These are phyloP conservation scores for Rhagonycha lutea DNA, from an alignment of 2,888 invertebrate species.

Conservation along the genomic window DNA sequence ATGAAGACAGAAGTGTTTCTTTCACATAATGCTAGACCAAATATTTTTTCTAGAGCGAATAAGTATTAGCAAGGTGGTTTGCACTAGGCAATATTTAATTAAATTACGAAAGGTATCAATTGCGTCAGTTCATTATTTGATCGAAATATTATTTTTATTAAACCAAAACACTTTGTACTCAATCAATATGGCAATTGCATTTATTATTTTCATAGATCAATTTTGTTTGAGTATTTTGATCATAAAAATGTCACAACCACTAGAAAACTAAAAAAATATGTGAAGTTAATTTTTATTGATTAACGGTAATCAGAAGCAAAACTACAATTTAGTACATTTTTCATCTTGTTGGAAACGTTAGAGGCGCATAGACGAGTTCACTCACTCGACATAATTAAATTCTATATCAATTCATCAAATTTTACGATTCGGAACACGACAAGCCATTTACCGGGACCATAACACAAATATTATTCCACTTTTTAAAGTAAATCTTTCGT, in stretches of 20 bases:
- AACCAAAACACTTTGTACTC: background rate
- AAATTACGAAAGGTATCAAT: too few relatives aligned
- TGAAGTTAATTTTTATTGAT: slow-evolving; percentile 21
- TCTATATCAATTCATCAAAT: slow-evolving; percentile 42
- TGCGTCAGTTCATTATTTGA: too few relatives aligned
- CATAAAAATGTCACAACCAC: background rate
- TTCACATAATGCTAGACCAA: too few relatives aligned
- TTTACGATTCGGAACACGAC: slow-evolving; percentile 37
- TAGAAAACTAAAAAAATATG: slow-evolving; percentile 14
- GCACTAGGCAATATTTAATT: too few relatives aligned
- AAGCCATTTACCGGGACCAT: slow-evolving; percentile 32
- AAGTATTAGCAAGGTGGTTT: too few relatives aligned
- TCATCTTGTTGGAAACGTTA: slow-evolving; percentile 21
- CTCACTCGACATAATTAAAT: slow-evolving; percentile 38
- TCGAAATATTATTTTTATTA: background rate
- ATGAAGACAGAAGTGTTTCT: too few relatives aligned
- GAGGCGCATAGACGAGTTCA: slow-evolving; percentile 27
- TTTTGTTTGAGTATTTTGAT: background rate
- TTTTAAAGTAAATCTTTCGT: slow-evolving; percentile 42
- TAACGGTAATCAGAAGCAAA: slow-evolving; percentile 21
- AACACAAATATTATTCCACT: slow-evolving; percentile 42
- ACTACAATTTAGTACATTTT: slow-evolving; percentile 27
- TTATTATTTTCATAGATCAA: background rate
- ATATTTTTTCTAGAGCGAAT: too few relatives aligned
- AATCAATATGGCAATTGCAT: background rate